Conservation (phyloP, 2,797 vertebrate genomes). For the Sparidentex hasta region DNA sequence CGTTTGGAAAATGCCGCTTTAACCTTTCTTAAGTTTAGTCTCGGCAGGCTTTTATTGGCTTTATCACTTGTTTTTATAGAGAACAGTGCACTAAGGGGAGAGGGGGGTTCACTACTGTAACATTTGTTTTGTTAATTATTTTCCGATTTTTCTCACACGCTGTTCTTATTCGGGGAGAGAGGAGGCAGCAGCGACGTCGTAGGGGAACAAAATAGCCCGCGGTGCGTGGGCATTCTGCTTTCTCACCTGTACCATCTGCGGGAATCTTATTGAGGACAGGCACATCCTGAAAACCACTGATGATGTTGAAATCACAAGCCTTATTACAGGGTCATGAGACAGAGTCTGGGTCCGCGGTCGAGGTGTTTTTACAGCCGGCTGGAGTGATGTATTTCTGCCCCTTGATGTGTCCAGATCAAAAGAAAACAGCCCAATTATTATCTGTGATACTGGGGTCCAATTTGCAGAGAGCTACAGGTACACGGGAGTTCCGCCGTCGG, state of each 20-base stretch:
- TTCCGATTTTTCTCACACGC: constrained; percentile 15
- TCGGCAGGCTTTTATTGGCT: constrained; percentile 29
- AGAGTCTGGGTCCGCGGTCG: constrained; percentile 17
- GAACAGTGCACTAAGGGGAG: not conserved
- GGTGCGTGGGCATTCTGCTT: constrained; percentile 18
- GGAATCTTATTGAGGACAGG: constrained; percentile 26
- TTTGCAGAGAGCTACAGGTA: constrained; percentile 40
- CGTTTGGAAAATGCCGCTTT: constrained; percentile 40
- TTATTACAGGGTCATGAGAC: constrained; percentile 50
- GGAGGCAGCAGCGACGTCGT: not conserved
- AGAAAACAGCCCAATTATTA: constrained; percentile 59
- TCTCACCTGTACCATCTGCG: constrained; percentile 28
- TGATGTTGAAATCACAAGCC: constrained; percentile 32
- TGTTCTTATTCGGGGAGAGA: not conserved
- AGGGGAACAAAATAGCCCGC: not conserved
- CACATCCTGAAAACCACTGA: constrained; percentile 49
- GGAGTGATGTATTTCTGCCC: constrained; percentile 47
- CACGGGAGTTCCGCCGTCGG: constrained; percentile 31
- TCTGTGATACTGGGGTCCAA: constrained; percentile 42
- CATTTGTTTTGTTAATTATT: constrained; percentile 17
- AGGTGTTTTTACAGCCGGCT: constrained; percentile 22
- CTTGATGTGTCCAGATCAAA: constrained; percentile 57
- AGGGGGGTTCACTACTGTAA: not conserved
- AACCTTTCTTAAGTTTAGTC: constrained; percentile 51
- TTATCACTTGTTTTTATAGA: constrained; percentile 30